Evolutionary conservation across 2,113 vertebrate genomes (phyloP).

Genomic region (Tor tambroides): DNA sequence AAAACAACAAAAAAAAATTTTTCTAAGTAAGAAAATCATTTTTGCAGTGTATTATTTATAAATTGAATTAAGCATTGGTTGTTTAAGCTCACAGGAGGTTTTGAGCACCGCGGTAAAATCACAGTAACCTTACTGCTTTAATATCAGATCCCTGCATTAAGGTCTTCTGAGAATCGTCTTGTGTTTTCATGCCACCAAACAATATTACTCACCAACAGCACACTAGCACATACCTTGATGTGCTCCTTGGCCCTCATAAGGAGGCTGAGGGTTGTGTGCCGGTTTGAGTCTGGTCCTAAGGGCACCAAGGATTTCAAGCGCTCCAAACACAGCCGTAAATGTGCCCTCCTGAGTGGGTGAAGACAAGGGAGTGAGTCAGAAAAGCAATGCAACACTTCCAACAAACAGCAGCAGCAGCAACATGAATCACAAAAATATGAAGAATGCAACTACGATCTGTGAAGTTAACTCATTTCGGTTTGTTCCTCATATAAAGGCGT

Average conservation of each 20-base stretch:
- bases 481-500: not conserved
- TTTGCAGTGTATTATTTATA: too few species aligned
- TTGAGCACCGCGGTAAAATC: not conserved
- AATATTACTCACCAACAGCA: not conserved
- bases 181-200: not conserved
- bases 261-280: constrained; percentile 92
- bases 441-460: not conserved
- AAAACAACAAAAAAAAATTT: too few species aligned
- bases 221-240: constrained; percentile 82
- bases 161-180: not conserved
- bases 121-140: not conserved
- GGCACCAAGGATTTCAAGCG: constrained; percentile 92
- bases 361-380: not conserved
- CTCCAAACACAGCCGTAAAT: constrained; percentile 91
- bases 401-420: not conserved
- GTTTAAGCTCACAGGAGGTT: too few species aligned
- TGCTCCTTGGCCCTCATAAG: constrained; percentile 91
- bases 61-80: too few species aligned
- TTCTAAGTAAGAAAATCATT: too few species aligned
- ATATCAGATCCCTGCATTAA: not conserved
- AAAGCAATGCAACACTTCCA: not conserved
- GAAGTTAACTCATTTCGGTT: not conserved
- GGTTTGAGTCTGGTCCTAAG: constrained; percentile 83
- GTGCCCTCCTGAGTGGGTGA: constrained; percentile 80
- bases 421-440: not conserved